phyloP scores from a whole-genome alignment of 2,888 invertebrate species.

The Tenthredo livida region DNA sequence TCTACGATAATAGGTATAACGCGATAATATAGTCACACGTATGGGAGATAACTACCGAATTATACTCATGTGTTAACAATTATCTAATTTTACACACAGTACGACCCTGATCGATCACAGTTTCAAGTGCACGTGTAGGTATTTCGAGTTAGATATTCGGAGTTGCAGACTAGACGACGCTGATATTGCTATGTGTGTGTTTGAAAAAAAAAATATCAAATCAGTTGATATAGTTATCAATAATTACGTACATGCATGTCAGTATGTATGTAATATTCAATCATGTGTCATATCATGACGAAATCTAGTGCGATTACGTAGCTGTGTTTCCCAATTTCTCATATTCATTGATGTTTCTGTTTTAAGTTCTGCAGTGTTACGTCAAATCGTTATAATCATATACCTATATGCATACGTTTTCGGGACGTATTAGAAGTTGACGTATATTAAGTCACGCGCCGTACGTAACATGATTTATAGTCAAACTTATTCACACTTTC shows the following conservation, averaged over 20 bases:
- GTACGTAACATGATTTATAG: background rate
- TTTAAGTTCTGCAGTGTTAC: background rate
- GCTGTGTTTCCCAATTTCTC: background rate
- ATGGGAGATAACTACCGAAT: background rate
- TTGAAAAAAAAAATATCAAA: background rate
- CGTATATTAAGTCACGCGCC: constrained; percentile 16
- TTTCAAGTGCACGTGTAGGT: constrained; percentile 6
- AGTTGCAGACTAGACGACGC: constrained; percentile 14
- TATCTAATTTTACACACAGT: constrained; percentile 25
- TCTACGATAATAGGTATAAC: background rate
- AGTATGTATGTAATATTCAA: background rate
- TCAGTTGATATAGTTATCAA: background rate
- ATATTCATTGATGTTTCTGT: constrained; percentile 9
- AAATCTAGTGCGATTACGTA: background rate
- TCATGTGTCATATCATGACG: background rate
- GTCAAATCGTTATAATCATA: background rate
- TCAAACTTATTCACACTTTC: background rate
- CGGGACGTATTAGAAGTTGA: background rate
- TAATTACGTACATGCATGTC: background rate
- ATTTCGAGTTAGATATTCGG: background rate
- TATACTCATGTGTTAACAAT: constrained; percentile 9
- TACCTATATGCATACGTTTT: background rate
- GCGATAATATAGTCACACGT: background rate
- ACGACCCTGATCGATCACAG: constrained; percentile 1
- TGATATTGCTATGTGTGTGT: too few species aligned